Conservation (phyloP, 1,140 invertebrate species). For the Drosophila willistoni region DNA sequence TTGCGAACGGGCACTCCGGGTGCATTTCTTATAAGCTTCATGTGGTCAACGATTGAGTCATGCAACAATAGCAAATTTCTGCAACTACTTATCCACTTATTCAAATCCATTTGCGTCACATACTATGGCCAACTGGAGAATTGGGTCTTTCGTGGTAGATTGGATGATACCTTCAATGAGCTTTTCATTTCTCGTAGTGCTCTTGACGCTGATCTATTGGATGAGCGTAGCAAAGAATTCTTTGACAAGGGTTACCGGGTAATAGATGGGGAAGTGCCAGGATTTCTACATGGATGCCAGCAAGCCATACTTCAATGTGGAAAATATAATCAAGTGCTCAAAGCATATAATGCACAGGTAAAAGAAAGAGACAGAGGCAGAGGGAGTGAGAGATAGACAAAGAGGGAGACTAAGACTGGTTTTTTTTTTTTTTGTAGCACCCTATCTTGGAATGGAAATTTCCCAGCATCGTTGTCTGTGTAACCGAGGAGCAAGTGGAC, state of each 20-base stretch:
- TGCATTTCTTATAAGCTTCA: constrained; percentile 58
- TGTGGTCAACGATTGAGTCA: constrained; percentile 62
- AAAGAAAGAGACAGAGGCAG: background rate
- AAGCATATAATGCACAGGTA: constrained; percentile 68
- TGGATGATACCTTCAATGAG: constrained; percentile 72
- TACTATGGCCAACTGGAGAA: constrained; percentile 70
- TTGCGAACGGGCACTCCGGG: constrained; percentile 33
- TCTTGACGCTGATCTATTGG: constrained; percentile 15
- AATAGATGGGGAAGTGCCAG: constrained; percentile 53
- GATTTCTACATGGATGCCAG: constrained; percentile 70
- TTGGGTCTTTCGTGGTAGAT: constrained; percentile 70
- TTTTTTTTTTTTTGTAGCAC: constrained; percentile 51
- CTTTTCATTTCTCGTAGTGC: constrained; percentile 60
- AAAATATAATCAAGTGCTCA: constrained; percentile 76
- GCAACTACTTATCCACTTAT: constrained; percentile 62
- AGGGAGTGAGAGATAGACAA: background rate
- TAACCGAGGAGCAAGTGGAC: constrained; percentile 59
- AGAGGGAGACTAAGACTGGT: background rate
- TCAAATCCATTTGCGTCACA: constrained; percentile 64
- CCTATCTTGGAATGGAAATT: constrained; percentile 55
- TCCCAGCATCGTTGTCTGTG: constrained; percentile 62
- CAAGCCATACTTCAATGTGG: constrained; percentile 73
- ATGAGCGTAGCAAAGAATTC: constrained; percentile 70
- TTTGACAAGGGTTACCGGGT: constrained; percentile 74
- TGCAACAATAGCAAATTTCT: constrained; percentile 55